Conservation (phyloP, 2,797 vertebrate species). For the Chloroceryle inda region DNA sequence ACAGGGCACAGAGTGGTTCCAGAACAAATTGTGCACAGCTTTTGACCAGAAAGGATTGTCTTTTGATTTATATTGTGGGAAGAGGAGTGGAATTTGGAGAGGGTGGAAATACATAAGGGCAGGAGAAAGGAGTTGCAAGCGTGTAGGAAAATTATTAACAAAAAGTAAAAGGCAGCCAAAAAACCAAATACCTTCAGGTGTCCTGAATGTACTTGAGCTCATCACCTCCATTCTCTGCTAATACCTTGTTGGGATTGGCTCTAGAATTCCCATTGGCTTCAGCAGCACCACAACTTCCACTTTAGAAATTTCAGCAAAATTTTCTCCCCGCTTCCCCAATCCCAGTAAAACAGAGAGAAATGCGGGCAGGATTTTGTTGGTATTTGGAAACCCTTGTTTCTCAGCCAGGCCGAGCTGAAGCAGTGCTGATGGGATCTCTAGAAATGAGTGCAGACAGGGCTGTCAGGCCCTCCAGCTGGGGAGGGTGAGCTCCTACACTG, state of each 20-base stretch:
- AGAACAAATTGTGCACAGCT: neutral
- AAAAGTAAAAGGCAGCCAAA: neutral
- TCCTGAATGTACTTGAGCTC: neutral
- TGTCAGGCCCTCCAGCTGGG: neutral
- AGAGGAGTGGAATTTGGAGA: neutral
- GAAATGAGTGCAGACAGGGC: neutral
- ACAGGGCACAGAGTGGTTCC: fast-evolving
- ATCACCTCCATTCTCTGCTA: neutral
- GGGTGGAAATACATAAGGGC: neutral
- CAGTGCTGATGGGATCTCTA: neutral
- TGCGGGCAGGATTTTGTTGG: neutral
- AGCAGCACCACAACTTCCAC: neutral
- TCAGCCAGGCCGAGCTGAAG: neutral
- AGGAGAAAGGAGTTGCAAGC: neutral
- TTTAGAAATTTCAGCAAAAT: neutral
- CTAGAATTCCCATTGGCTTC: neutral
- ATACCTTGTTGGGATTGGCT: neutral
- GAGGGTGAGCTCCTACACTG: neutral
- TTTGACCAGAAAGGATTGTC: neutral
- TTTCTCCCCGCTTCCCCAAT: neutral
- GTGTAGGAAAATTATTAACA: neutral
- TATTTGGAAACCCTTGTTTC: neutral
- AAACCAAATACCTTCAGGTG: neutral
- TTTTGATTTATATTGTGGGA: neutral
- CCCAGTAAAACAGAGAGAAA: neutral